Base-by-base conservation (phyloP, 2,888 invertebrate genomes). In the Furcula furcula region DNA sequence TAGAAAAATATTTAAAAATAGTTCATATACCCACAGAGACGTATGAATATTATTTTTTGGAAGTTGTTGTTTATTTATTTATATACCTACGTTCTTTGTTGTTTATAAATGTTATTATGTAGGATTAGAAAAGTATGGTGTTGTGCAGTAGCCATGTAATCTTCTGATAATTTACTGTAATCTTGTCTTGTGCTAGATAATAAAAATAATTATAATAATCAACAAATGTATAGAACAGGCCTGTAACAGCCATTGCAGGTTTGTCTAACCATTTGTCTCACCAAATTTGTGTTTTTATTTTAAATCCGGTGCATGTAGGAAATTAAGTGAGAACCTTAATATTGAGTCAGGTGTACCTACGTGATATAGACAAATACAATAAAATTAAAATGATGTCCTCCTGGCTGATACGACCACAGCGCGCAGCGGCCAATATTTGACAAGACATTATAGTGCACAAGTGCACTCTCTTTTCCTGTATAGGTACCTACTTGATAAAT, bases 191-290 rank as follows among this genome's bases (percentile, higher is more conserved):
- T 45, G 29, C 56, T 52, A 46, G 56, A 50, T 62, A 25, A 7
- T n/a, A 26, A 45, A 39, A 48, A 53, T 36, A 49, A 36, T 46
- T 50, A 40, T 49, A 75, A 67, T 77, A 79, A 69, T 74, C 23
- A 34, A 36, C 79, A 76, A 78, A 79, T 81, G 80, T 50, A 27
- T 73, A 69, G 76, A 65, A 40, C 56, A 43, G 74, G 61, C 59
- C 76, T 81, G 87, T 61, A 74, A 35, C 88, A 88, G 88, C 88
- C 88, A 88, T 88, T 70, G 56, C 86, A 79, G 76, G 69, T 56
- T 61, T 63, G 55, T 70, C 77, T 80, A 65, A 31, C 41, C 78
- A 78, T 83, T 83, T 84, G 83, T 67, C 46, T 60, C 54, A 66
- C 52, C 46, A 49, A 46, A 52, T 15, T 15, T 5, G 4, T 31